Evolutionary conservation across 2,113 vertebrate genomes (phyloP).

Genomic region (Girardinichthys multiradiatus): DNA sequence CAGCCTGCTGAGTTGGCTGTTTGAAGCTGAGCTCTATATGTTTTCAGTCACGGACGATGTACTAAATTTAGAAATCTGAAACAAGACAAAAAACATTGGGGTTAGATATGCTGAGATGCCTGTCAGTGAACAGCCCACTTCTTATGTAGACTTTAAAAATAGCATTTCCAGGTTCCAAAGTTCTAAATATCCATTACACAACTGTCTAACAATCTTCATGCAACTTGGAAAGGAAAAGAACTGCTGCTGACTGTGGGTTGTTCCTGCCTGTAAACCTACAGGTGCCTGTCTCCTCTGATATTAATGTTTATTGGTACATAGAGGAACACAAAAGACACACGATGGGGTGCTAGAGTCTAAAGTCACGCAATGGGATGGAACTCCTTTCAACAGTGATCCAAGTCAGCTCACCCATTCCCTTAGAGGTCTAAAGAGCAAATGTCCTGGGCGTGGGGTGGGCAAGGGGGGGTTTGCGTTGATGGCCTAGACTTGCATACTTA

Average conservation of each 20-base stretch:
- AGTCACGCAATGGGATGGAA: too few relatives aligned
- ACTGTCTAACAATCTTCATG: slow-evolving; percentile 13
- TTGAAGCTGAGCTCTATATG: slow-evolving; percentile 27
- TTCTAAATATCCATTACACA: slow-evolving; percentile 22
- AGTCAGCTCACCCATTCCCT: too few relatives aligned
- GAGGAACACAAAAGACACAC: too few relatives aligned
- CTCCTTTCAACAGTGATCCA: too few relatives aligned
- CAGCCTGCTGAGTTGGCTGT: slow-evolving; percentile 1
- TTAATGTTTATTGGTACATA: too few relatives aligned
- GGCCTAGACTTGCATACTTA: too few relatives aligned
- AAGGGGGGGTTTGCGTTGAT: too few relatives aligned
- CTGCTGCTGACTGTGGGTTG: not conserved
- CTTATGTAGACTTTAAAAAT: slow-evolving; percentile 4
- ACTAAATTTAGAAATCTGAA: slow-evolving; percentile 41
- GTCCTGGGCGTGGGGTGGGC: too few relatives aligned
- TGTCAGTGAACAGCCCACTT: slow-evolving; percentile 9
- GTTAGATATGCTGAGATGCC: not conserved
- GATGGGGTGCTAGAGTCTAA: too few relatives aligned
- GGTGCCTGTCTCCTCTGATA: too few relatives aligned
- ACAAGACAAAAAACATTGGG: not conserved
- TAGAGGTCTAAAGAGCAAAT: too few relatives aligned
- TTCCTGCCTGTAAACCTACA: too few relatives aligned
- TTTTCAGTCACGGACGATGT: not conserved
- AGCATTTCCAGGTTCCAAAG: slow-evolving; percentile 15
- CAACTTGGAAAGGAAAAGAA: not conserved